Evolutionary conservation across 2,888 invertebrate genomes (phyloP), one percentile per base, ranked within the genome.

Genomic region (Acleris laterana): DNA sequence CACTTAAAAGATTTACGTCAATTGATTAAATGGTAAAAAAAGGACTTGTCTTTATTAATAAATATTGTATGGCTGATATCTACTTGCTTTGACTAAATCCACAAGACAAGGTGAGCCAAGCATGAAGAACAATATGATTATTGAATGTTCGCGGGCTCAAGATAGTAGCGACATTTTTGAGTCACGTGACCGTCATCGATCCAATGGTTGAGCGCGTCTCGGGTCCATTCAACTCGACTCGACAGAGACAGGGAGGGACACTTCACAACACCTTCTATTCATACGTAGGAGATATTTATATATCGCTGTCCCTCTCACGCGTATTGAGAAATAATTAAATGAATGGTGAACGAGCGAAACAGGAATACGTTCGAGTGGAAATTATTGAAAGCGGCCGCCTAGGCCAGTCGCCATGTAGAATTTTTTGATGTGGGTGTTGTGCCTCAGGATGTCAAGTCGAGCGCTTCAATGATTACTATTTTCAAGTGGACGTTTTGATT

Each of bases 211-310:
- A 90, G 83, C 89, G 90, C 91, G 91, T 91, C 90, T 87, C 89
- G 91, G 91, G 93, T 93, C 93, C 93, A 93, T 93, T 93, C 93
- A 93, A 93, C 93, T 93, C 92, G 79, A 77, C 83, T 87, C 84
- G 85, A 78, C 78, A 80, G 73, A 73, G 76, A 74, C 73, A 80
- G 79, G 85, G 87, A 83, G 87, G 87, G 82, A 87, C 84, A 89
- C 89, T 90, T 91, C 90, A 90, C 84, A 86, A 89, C 87, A 88
- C 86, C 80, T 90, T 89, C 89, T 92, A 90, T 91, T 92, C 91
- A 91, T 90, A 89, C 90, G 84, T 89, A 89, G 85, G 83, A 89
- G 86, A 88, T 90, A 89, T 90, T 88, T 89, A 85, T 87, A 83
- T 89, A 78, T 83, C 77, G 81, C 89, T 78, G 72, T 93, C 92